Evolutionary conservation across 1,140 invertebrate genomes (phyloP).

Genomic region (Drosophila punjabiensis): DNA sequence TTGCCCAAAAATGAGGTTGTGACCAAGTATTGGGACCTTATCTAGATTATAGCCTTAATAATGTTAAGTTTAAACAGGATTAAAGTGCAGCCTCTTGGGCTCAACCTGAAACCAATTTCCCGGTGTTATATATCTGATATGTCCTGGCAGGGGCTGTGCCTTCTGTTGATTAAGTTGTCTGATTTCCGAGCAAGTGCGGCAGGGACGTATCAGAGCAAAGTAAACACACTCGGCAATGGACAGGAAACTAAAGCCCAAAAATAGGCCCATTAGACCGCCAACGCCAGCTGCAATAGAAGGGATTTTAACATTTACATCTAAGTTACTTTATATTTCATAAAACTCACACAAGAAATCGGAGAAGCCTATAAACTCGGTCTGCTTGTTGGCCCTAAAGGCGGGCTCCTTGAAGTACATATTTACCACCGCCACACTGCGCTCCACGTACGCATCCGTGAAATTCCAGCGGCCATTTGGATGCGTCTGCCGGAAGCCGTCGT

Average conservation of each 20-base stretch:
- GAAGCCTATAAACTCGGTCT: slow-evolving; percentile 91
- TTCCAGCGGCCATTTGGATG: slow-evolving; percentile 69
- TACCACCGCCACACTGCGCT: slow-evolving; percentile 90
- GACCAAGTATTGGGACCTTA: slow-evolving; percentile 62
- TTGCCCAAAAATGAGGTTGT: slow-evolving; percentile 55
- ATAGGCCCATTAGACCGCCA: slow-evolving; percentile 92
- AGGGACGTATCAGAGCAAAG: slow-evolving; percentile 88
- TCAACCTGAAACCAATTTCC: slow-evolving; percentile 53
- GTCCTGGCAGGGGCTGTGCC: background rate
- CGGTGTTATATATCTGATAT: slow-evolving; percentile 38
- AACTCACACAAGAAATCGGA: slow-evolving; percentile 91
- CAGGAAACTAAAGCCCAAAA: slow-evolving; percentile 92
- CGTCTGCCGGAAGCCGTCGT: slow-evolving; percentile 57
- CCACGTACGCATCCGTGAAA: slow-evolving; percentile 90
- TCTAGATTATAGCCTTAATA: slow-evolving; percentile 26
- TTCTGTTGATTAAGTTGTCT: slow-evolving; percentile 33
- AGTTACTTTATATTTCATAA: background rate
- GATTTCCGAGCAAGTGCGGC: slow-evolving; percentile 80
- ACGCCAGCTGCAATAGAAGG: slow-evolving; percentile 87
- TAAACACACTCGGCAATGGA: slow-evolving; percentile 91
- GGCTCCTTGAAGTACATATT: slow-evolving; percentile 90
- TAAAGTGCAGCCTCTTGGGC: slow-evolving; percentile 26
- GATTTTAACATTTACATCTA: background rate
- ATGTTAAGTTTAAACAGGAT: slow-evolving; percentile 33
- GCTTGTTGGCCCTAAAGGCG: slow-evolving; percentile 89